Percentiles rank a stretch among this genome's conserved stretches.
phyloP scores from a whole-genome alignment of 2,113 vertebrate species.

The Istiophorus platypterus region DNA sequence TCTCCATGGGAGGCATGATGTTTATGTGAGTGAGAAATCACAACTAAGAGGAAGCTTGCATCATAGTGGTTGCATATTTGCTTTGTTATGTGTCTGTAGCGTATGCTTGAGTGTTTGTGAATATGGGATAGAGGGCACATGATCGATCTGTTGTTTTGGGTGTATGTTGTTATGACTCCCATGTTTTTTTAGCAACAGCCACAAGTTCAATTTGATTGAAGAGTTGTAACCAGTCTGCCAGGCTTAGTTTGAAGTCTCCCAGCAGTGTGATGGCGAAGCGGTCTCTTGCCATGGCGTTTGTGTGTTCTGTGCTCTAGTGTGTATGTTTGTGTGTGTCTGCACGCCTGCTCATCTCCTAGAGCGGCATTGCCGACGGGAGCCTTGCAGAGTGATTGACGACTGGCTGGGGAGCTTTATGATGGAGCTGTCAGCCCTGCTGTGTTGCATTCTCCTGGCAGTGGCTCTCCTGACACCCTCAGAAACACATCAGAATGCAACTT shows the following conservation, averaged over 20 bases:
- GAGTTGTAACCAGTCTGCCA: slow-evolving; percentile 53
- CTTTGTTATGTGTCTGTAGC: slow-evolving; percentile 18
- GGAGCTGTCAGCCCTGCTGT: slow-evolving; percentile 77
- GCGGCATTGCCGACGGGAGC: slow-evolving; percentile 53
- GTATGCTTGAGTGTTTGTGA: slow-evolving; percentile 3
- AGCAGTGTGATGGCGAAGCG: slow-evolving; percentile 39
- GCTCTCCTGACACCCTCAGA: slow-evolving; percentile 69
- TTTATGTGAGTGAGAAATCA: slow-evolving; percentile 41
- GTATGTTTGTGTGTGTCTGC: slow-evolving; percentile 14
- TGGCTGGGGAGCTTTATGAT: slow-evolving; percentile 77
- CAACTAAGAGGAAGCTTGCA: slow-evolving; percentile 22
- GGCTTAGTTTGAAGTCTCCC: slow-evolving; percentile 58
- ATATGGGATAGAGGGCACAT: background rate
- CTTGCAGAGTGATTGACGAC: slow-evolving; percentile 79
- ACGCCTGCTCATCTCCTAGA: slow-evolving; percentile 56
- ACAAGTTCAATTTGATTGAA: slow-evolving; percentile 56
- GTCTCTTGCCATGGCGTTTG: slow-evolving; percentile 48
- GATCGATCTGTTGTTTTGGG: background rate
- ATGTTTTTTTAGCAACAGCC: slow-evolving; percentile 38
- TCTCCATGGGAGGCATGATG: slow-evolving; percentile 9
- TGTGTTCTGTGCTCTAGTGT: slow-evolving; percentile 11
- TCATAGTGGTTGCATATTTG: slow-evolving; percentile 24
- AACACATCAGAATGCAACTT: slow-evolving; percentile 65
- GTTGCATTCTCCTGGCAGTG: slow-evolving; percentile 70
- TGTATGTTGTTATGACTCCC: background rate